Conservation (phyloP, 2,113 vertebrate species). For the Balaenoptera acutorostrata region DNA sequence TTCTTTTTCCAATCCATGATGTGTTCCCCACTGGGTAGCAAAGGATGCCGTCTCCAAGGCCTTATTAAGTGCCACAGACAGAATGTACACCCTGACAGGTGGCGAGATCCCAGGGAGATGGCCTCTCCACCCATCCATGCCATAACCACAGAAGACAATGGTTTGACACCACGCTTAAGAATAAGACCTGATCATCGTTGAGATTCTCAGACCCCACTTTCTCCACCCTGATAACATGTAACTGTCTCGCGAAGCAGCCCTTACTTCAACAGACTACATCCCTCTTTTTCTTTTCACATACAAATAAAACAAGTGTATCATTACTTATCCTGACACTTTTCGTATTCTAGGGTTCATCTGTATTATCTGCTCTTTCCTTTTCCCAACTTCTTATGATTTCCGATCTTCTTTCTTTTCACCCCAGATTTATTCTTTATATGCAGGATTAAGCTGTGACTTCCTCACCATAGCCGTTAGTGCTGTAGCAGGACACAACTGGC, state of each 20-base stretch:
- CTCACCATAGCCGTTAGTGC: accelerated
- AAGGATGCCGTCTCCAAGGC: accelerated
- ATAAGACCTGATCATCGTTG: neutral
- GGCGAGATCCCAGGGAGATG: neutral
- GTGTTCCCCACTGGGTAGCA: neutral
- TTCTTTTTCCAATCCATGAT: neutral
- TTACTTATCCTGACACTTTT: neutral
- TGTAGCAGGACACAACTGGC: neutral
- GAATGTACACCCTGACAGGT: accelerated
- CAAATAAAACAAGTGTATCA: neutral
- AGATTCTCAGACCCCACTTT: neutral
- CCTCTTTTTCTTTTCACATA: neutral
- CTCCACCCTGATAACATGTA: no score
- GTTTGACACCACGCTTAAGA: neutral
- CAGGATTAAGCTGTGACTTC: neutral
- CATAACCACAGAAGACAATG: neutral
- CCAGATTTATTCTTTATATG: neutral
- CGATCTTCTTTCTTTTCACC: neutral
- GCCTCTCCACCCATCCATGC: neutral
- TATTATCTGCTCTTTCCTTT: neutral
- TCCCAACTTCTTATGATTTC: neutral
- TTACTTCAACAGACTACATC: accelerated
- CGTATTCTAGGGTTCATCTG: neutral
- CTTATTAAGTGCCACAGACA: neutral
- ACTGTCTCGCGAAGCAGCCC: accelerated